Conservation (phyloP, 2,888 invertebrate genomes). For the Pecten maximus region DNA sequence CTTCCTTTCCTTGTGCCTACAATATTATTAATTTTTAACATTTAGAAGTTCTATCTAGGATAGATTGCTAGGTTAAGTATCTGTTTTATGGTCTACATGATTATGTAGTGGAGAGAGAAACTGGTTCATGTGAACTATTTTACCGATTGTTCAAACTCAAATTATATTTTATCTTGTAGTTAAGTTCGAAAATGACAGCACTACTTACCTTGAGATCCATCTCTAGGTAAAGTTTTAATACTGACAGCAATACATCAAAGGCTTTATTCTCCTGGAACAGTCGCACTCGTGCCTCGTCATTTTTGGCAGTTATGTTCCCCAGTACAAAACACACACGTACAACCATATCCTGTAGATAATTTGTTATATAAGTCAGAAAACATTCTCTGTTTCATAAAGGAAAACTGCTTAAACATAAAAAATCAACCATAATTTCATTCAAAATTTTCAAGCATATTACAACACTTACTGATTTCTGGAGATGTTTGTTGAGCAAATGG, state of each 20-base stretch:
- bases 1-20: conserved; percentile 1
- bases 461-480: conserved; percentile 85
- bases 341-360: conserved; percentile 85
- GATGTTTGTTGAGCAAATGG: conserved; percentile 87
- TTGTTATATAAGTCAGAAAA: not conserved
- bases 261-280: conserved; percentile 78
- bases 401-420: not conserved
- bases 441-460: not conserved
- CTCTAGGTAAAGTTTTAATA: conserved; percentile 78
- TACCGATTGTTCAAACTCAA: not conserved
- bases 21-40: not conserved
- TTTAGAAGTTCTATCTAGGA: too few species aligned
- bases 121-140: not conserved
- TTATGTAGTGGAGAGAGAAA: not conserved
- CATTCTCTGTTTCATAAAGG: not conserved
- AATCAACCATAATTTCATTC: not conserved
- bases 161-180: not conserved
- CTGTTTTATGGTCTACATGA: too few species aligned
- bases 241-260: conserved; percentile 76
- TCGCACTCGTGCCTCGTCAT: conserved; percentile 86
- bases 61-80: too few species aligned
- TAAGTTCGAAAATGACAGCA: not conserved
- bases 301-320: conserved; percentile 92
- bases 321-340: conserved; percentile 91
- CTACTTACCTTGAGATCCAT: conserved; percentile 73